phyloP scores from a whole-genome alignment of 2,888 invertebrate species.

The Actias luna region DNA sequence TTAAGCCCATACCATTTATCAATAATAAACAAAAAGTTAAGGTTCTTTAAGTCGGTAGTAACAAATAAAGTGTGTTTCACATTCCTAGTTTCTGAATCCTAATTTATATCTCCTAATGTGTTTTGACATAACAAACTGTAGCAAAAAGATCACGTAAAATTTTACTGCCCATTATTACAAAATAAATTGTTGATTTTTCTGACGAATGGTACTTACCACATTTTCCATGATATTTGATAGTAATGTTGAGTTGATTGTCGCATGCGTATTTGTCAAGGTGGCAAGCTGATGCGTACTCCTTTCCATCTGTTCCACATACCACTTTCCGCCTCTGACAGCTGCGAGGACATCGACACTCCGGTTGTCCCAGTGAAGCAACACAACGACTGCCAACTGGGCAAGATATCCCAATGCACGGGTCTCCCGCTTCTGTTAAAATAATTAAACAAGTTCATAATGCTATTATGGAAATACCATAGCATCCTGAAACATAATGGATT shows the following conservation, averaged over 20 bases:
- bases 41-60: too few species aligned
- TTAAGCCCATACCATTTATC: neutral
- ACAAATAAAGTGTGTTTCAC: too few species aligned
- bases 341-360: constrained; percentile 83
- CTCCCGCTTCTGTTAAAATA: constrained; percentile 80
- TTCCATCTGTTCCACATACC: constrained; percentile 93
- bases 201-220: constrained; percentile 85
- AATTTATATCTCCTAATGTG: too few species aligned
- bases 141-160: too few species aligned
- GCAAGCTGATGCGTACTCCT: constrained; percentile 92
- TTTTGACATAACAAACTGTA: too few species aligned
- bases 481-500: neutral
- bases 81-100: too few species aligned
- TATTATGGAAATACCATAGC: neutral
- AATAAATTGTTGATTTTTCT: neutral
- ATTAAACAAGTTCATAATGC: neutral
- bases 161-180: neutral
- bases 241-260: constrained; percentile 86
- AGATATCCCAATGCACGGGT: constrained; percentile 86
- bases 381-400: constrained; percentile 88
- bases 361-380: constrained; percentile 84
- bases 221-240: constrained; percentile 90
- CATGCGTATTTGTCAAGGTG: constrained; percentile 92
- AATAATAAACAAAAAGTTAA: neutral
- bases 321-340: constrained; percentile 87